Evolutionary conservation across 2,113 vertebrate species (phyloP).

Genomic region (Piaya cayana): DNA sequence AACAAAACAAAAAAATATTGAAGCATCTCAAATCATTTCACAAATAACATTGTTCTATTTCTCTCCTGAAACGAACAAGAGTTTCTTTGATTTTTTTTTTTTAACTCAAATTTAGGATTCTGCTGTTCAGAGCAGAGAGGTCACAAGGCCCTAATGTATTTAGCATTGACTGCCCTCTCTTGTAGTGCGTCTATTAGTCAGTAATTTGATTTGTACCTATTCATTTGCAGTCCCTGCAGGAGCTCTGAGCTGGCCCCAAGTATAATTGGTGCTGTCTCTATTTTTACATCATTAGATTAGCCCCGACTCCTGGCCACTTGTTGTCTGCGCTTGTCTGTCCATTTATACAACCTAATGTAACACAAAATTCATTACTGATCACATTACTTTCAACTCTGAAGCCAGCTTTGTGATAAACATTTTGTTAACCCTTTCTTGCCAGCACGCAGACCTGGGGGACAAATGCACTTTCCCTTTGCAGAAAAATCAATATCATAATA

Average conservation of each 20-base stretch:
- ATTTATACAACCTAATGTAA: constrained; percentile 97
- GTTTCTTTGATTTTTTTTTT: constrained; percentile 80
- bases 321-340: constrained; percentile 93
- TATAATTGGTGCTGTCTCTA: constrained; percentile 95
- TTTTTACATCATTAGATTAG: constrained; percentile 99
- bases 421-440: constrained; percentile 84
- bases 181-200: constrained; percentile 90
- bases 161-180: constrained; percentile 92
- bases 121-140: constrained; percentile 86
- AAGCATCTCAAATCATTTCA: constrained; percentile 85
- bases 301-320: constrained; percentile 95
- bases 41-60: constrained; percentile 78
- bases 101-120: constrained; percentile 83
- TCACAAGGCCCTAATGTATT: constrained; percentile 89
- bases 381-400: constrained; percentile 97
- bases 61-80: constrained; percentile 77
- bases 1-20: constrained; percentile 42
- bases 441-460: constrained; percentile 48
- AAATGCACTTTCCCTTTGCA: constrained; percentile 76
- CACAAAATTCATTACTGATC: constrained; percentile 99
- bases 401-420: constrained; percentile 88
- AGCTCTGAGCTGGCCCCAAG: constrained; percentile 90
- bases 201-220: constrained; percentile 93
- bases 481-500: constrained; percentile 81
- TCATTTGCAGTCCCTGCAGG: constrained; percentile 92